These are phyloP conservation scores for Halcyon smyrnensis DNA, from an alignment of 2,797 vertebrate genomes.

Conservation along the genomic window DNA sequence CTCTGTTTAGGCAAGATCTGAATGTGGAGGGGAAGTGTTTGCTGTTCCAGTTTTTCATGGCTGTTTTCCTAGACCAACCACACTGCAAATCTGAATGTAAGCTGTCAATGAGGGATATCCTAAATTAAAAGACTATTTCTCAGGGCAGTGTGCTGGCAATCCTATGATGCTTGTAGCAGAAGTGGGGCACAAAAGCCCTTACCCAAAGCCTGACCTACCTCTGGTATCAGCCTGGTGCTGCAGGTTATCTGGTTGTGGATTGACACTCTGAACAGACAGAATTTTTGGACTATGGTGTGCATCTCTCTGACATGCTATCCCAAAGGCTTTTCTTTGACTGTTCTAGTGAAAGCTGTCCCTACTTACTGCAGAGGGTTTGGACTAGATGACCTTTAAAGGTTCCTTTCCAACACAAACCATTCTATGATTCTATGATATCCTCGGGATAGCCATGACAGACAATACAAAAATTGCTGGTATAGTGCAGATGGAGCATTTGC, in stretches of 20 bases:
- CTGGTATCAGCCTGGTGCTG: not conserved
- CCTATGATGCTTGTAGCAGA: not conserved
- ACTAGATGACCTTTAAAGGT: not conserved
- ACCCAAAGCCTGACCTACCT: not conserved
- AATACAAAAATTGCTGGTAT: not conserved
- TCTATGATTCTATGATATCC: not conserved
- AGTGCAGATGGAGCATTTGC: not conserved
- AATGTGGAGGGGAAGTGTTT: not conserved
- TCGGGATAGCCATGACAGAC: rapidly evolving
- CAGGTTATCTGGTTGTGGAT: not conserved
- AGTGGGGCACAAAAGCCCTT: not conserved
- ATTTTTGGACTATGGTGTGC: not conserved
- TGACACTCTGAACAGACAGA: not conserved
- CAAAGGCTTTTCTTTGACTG: not conserved
- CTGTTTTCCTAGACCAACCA: not conserved
- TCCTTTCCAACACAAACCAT: not conserved
- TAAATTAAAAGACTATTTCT: not conserved
- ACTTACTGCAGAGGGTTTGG: not conserved
- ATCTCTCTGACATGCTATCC: not conserved
- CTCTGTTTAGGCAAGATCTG: not conserved
- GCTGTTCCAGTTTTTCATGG: not conserved
- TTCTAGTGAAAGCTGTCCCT: not conserved
- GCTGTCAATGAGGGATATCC: not conserved
- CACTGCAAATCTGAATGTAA: not conserved
- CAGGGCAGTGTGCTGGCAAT: not conserved